Base-by-base conservation (phyloP, 1,140 invertebrate species). In the Asobara japonica region DNA sequence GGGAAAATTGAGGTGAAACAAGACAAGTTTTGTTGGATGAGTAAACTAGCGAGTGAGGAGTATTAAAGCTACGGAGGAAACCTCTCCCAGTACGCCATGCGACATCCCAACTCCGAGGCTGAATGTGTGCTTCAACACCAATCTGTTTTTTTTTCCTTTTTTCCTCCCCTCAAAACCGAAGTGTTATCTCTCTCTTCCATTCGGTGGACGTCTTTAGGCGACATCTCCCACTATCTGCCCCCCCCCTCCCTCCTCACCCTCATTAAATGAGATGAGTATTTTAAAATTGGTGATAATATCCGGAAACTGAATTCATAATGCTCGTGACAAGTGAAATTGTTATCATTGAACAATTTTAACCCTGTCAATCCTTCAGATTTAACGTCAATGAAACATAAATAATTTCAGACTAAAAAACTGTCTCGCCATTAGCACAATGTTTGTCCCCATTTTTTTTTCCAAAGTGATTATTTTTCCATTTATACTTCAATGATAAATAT, bases 71-170 rank as follows among this genome's bases (percentile, higher is more conserved):
- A 31, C 29, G 61, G 61, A 27, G 29, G 16, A 36, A 13, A 31
- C 3, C 18, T 64, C 61, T 64, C 60, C 6, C 60, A 27, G 61
- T 36, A 1, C 51, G 22, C 16, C 22, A 20, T 18, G n/a, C 51
- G 31, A 27, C 64, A 66, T 66, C 31, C n/a, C 64, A 66, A 66
- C 33, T 66, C 33, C 36, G 11, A n/a, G 20, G 64, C 18, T 13
- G 27, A 64, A 64, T 33, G 31, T 7, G 18, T 64, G 18, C 18
- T n/a, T 2, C 29, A 33, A 18, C 33, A 22, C 4, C 64, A 3
- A 56, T 56, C n/a, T n/a, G n/a, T n/a, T 27, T 56, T 5, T 22
- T 11, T 56, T 22, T 56, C 51, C 11, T 25, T 3, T 56, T 56
- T 56, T 25, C 11, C 22, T 56, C 11, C 11, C 11, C 5, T 25